Percentiles rank a stretch among this genome's conserved stretches.
phyloP scores from a whole-genome alignment of 2,888 invertebrate species.

The Chrysina gloriosa region DNA sequence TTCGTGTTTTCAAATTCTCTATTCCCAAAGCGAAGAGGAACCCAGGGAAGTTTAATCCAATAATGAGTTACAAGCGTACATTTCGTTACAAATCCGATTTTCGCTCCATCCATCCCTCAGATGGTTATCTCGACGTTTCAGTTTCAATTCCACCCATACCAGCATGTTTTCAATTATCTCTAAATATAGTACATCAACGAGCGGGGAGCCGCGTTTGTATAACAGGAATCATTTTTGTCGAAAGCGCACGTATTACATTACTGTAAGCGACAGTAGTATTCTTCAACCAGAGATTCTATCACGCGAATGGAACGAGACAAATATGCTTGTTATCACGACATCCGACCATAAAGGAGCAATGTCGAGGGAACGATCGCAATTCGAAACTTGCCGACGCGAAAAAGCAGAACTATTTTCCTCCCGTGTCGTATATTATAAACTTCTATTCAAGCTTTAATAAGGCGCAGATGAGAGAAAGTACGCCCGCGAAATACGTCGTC shows the following conservation, averaged over 20 bases:
- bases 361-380: conserved; percentile 15
- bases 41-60: too few species aligned
- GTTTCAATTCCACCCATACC: neutral
- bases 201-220: neutral
- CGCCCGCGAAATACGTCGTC: too few species aligned
- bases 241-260: conserved; percentile 28
- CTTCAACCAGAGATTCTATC: conserved; percentile 21
- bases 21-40: too few species aligned
- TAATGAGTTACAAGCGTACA: too few species aligned
- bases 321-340: conserved; percentile 34
- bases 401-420: conserved; percentile 6
- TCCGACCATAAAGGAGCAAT: conserved; percentile 17
- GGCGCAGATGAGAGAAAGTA: neutral
- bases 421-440: neutral
- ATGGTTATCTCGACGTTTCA: neutral
- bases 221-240: conserved; percentile 15
- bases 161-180: neutral
- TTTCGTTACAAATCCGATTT: neutral
- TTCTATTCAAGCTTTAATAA: conserved; percentile 4
- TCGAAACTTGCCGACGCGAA: conserved; percentile 8
- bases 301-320: conserved; percentile 21
- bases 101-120: neutral
- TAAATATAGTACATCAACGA: conserved; percentile 4
- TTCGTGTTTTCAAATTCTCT: too few species aligned
- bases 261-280: conserved; percentile 27